Evolutionary conservation across 2,113 vertebrate genomes (phyloP).

Genomic region (Ceratotherium simum): DNA sequence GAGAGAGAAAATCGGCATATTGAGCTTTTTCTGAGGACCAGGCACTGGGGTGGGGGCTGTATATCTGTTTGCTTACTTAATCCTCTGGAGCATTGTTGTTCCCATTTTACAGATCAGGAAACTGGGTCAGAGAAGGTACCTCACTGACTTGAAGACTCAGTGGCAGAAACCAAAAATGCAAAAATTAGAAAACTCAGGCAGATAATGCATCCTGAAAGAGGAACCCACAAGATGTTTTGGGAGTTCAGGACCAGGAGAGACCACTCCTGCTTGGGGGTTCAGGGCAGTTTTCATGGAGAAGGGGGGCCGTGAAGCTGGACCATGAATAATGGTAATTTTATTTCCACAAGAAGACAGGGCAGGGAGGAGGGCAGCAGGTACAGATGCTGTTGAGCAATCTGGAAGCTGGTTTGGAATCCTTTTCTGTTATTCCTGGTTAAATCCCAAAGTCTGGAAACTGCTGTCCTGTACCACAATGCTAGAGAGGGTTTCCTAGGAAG

Average conservation of each 20-base stretch:
- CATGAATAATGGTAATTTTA: background rate
- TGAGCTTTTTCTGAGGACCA: background rate
- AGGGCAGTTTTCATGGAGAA: background rate
- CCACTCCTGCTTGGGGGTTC: rapidly evolving
- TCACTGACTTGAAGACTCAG: background rate
- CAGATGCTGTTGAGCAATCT: background rate
- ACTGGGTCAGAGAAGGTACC: background rate
- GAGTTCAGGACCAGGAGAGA: background rate
- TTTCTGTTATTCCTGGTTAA: background rate
- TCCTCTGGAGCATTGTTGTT: background rate
- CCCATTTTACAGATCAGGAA: background rate
- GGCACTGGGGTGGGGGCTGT: background rate
- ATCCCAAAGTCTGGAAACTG: background rate
- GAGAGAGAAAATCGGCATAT: background rate
- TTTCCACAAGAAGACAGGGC: background rate
- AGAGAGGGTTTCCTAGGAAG: background rate
- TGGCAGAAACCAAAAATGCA: background rate
- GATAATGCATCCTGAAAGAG: background rate
- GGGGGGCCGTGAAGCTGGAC: background rate
- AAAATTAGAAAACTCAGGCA: background rate
- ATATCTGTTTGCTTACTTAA: background rate
- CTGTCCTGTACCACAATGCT: rapidly evolving
- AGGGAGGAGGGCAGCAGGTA: background rate
- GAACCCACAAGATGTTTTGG: background rate
- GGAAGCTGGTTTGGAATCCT: background rate